A percentile compares a stretch with the other conserved stretches of the same genome.
phyloP scores from a whole-genome alignment of 2,797 vertebrate species.

The Chelon labrosus region DNA sequence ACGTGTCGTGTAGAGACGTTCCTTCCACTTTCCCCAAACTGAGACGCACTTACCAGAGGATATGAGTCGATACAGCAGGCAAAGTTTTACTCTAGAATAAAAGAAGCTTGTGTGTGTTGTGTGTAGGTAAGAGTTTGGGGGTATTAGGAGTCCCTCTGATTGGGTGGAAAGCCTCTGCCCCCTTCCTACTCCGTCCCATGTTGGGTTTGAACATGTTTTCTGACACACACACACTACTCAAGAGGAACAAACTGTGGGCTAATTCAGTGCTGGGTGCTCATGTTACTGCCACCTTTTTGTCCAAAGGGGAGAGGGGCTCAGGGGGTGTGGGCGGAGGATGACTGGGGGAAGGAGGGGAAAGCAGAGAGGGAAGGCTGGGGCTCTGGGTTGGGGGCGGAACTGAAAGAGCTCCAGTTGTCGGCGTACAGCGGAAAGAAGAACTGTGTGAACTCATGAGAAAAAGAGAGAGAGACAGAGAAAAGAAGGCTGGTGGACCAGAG shows the following conservation, averaged over 20 bases:
- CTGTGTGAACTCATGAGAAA: conserved; percentile 20
- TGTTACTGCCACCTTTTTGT: conserved; percentile 76
- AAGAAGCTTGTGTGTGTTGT: conserved; percentile 38
- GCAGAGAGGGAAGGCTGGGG: conserved; percentile 46
- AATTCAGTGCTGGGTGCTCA: conserved; percentile 78
- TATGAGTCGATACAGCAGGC: conserved; percentile 25
- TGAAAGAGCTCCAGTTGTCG: conserved; percentile 55
- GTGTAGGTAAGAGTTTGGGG: conserved; percentile 7
- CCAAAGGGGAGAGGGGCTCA: conserved; percentile 47
- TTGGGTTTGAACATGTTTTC: conserved; percentile 22
- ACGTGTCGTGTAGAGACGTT: conserved; percentile 25
- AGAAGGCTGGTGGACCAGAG: conserved; percentile 9
- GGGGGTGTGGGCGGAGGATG: conserved; percentile 60
- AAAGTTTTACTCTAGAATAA: conserved; percentile 26
- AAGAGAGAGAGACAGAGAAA: conserved; percentile 1
- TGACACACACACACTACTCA: conserved; percentile 35
- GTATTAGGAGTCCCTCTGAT: conserved; percentile 33
- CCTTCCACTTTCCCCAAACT: background rate
- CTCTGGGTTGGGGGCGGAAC: conserved; percentile 53
- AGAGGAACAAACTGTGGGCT: conserved; percentile 65
- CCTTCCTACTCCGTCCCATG: background rate
- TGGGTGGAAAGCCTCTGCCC: conserved; percentile 37
- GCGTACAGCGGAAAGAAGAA: conserved; percentile 45
- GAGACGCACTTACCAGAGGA: conserved; percentile 9
- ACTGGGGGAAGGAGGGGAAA: conserved; percentile 49